These are phyloP conservation scores for Pituophis catenifer DNA, from an alignment of 2,113 vertebrate genomes.

Conservation along the genomic window DNA sequence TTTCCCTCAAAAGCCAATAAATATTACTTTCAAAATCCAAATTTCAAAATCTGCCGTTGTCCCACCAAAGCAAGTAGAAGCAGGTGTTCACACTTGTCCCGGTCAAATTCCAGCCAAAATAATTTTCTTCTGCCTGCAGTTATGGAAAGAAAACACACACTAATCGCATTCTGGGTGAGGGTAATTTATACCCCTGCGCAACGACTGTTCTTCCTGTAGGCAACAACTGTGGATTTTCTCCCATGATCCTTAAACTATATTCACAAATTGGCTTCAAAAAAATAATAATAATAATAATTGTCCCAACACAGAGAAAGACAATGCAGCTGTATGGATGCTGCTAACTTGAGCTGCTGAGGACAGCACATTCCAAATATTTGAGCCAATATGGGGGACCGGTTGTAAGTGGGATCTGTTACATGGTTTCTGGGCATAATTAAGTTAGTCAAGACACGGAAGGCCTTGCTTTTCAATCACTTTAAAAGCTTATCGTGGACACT, in stretches of 20 bases:
- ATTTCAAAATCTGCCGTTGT: background rate
- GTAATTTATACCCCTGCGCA: slow-evolving; percentile 29
- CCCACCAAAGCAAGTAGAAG: slow-evolving; percentile 24
- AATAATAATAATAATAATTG: background rate
- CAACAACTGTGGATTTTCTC: slow-evolving; percentile 57
- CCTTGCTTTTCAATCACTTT: slow-evolving; percentile 19
- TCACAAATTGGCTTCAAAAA: slow-evolving; percentile 17
- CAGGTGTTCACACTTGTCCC: slow-evolving; percentile 54
- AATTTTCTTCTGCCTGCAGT: slow-evolving; percentile 4
- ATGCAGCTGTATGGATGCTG: slow-evolving; percentile 18
- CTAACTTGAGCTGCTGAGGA: background rate
- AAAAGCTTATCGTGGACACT: background rate
- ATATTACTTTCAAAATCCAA: background rate
- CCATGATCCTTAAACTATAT: slow-evolving; percentile 45
- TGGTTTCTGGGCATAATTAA: slow-evolving; percentile 35
- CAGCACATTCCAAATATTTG: slow-evolving; percentile 48
- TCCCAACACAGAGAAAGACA: background rate
- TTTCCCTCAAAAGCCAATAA: background rate
- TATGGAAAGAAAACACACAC: background rate
- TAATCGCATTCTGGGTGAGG: slow-evolving; percentile 21
- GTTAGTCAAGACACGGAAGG: slow-evolving; percentile 4
- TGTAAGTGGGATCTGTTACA: slow-evolving; percentile 27
- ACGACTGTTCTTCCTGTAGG: slow-evolving; percentile 10
- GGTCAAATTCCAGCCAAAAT: slow-evolving; percentile 26
- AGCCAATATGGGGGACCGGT: slow-evolving; percentile 13